phyloP scores from a whole-genome alignment of 2,888 invertebrate genomes.

The Helobdella robusta region DNA sequence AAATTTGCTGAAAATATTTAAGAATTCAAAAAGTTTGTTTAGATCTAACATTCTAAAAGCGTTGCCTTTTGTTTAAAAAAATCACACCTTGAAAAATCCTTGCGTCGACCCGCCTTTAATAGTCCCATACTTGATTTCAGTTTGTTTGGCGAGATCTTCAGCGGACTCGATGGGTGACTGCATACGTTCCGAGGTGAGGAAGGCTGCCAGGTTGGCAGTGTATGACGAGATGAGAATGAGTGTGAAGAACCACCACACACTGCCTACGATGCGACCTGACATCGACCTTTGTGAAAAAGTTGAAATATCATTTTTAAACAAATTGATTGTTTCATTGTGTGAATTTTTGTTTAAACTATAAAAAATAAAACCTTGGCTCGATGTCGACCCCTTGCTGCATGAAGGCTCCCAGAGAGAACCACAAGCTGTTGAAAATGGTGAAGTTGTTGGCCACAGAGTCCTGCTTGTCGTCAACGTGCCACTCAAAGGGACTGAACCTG shows the following conservation, averaged over 20 bases:
- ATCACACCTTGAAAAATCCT: conserved; percentile 74
- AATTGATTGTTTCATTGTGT: neutral
- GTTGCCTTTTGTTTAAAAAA: no score
- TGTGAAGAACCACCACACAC: conserved; percentile 99
- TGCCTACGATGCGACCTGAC: conserved; percentile 87
- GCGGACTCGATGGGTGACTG: conserved; percentile 84
- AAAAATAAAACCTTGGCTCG: conserved; percentile 67
- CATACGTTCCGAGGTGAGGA: conserved; percentile 67
- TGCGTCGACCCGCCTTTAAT: conserved; percentile 64
- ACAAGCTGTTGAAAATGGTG: conserved; percentile 85
- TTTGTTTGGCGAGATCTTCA: conserved; percentile 77
- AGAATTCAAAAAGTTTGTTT: no score
- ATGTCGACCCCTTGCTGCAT: conserved; percentile 98
- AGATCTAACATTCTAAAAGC: no score
- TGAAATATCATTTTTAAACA: neutral
- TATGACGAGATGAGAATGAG: conserved; percentile 93
- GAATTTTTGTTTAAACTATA: neutral
- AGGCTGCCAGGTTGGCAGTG: conserved; percentile 87
- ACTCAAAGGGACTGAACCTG: conserved; percentile 91
- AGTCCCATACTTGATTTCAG: conserved; percentile 83
- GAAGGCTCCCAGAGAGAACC: conserved; percentile 93
- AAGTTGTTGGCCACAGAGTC: conserved; percentile 54
- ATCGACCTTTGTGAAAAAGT: conserved; percentile 57
- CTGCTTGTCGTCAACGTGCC: conserved; percentile 59
- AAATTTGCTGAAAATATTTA: no score